Evolutionary conservation across 2,888 invertebrate genomes (phyloP), one percentile per base, ranked within the genome.

Genomic region (Malacosoma neustria): DNA sequence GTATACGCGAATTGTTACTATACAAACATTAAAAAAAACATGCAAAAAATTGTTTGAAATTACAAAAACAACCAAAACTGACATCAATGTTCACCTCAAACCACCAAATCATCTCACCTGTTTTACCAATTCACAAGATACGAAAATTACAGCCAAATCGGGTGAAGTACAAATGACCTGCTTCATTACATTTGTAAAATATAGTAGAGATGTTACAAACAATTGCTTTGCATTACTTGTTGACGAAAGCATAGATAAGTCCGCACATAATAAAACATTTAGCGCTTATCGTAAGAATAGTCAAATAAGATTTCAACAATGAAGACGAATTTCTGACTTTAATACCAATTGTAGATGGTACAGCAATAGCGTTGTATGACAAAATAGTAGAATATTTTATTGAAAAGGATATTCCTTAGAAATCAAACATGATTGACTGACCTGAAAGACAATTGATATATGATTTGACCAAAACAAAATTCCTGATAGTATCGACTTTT

Each of bases 301-400:
- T n/a, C n/a, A n/a, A n/a, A n/a, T n/a, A n/a, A 38, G 33, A 49
- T 46, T 49, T 40, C 32, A 15, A 33, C 6, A 45, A 49, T 30
- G 49, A 51, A 51, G 54, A 52, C 35, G 50, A 33, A 35, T 57
- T 54, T 48, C 47, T 48, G 22, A 41, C 38, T 41, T 14, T 54
- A 33, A 51, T 57, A 52, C 51, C 51, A 29, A 40, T 52, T 32
- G 39, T 36, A 6, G 45, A 48, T 35, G 45, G 43, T 30, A 39
- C 48, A 36, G 53, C 54, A 29, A 48, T 36, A 46, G 44, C 40
- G 5, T 45, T 51, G 32, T 34, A 54, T 39, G 11, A 32, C 3
- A 43, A 43, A 52, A 43, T 29, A 3, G 29, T 39, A 4, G 36
- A 38, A 42, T 46, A 42, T 42, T 52, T 47, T 45, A 4, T n/a